phyloP scores from a whole-genome alignment of 2,888 invertebrate species.

The Ochropleura plecta region DNA sequence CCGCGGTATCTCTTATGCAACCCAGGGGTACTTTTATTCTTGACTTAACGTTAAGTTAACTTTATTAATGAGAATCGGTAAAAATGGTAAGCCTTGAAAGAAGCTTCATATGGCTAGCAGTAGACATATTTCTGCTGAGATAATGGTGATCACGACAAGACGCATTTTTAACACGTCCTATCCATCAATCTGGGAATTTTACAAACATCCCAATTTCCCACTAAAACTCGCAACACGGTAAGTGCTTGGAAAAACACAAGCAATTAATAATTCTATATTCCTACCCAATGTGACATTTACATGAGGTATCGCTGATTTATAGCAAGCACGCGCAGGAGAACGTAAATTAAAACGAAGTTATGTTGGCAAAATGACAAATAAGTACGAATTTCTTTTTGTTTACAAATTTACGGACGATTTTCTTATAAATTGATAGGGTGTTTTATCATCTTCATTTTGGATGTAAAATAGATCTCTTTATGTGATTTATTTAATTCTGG shows the following conservation, averaged over 20 bases:
- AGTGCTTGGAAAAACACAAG: conserved; percentile 63
- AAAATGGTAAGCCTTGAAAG: no score
- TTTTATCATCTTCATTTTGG: conserved; percentile 12
- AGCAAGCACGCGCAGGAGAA: conserved; percentile 34
- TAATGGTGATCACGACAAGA: no score
- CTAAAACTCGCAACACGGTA: conserved; percentile 51
- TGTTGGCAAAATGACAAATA: conserved; percentile 53
- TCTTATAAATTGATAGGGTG: conserved; percentile 17
- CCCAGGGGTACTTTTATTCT: neutral
- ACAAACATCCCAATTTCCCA: conserved; percentile 9
- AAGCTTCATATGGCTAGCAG: no score
- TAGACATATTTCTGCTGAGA: no score
- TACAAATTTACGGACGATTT: conserved; percentile 27
- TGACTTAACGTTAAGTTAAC: neutral
- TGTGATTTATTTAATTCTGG: conserved; percentile 28
- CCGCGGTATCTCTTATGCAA: no score
- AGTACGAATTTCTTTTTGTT: conserved; percentile 12
- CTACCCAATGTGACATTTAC: conserved; percentile 73
- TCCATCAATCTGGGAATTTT: neutral
- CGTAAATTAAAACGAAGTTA: conserved; percentile 56
- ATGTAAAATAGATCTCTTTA: neutral
- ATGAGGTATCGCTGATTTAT: conserved; percentile 73
- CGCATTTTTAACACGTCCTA: no score
- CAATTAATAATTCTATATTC: conserved; percentile 75
- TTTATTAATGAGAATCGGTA: no score